Evolutionary conservation across 1,140 invertebrate species (phyloP).

Genomic region (Drosophila bipectinata): DNA sequence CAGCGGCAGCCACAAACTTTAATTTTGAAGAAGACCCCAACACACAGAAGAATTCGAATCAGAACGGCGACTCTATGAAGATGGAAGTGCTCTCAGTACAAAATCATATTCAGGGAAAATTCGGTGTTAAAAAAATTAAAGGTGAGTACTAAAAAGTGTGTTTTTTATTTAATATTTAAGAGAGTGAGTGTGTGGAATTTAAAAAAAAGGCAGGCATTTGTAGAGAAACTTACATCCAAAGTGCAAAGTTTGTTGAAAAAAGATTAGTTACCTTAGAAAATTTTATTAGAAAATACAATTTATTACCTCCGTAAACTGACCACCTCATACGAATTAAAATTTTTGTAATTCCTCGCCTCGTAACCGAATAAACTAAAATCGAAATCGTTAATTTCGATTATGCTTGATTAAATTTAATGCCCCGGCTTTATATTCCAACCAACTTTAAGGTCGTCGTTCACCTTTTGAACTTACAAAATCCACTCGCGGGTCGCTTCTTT

Average conservation of each 20-base stretch:
- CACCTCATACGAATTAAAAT: neutral
- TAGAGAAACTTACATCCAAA: neutral
- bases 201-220: no score
- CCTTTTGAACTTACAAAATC: conserved; percentile 43
- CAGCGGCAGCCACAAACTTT: conserved; percentile 21
- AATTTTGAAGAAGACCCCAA: conserved; percentile 21
- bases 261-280: neutral
- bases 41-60: conserved; percentile 21
- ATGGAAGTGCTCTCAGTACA: conserved; percentile 84
- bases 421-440: conserved; percentile 11
- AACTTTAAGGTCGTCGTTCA: conserved; percentile 35
- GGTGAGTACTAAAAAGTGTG: conserved; percentile 53
- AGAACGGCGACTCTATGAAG: conserved; percentile 67
- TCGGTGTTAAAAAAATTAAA: conserved; percentile 84
- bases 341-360: conserved; percentile 1
- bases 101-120: conserved; percentile 84
- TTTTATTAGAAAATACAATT: no score
- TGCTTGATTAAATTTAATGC: conserved; percentile 36
- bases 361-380: neutral
- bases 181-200: neutral
- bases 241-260: neutral
- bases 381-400: conserved; percentile 4
- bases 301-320: no score
- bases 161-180: neutral
- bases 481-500: conserved; percentile 24